Evolutionary conservation across 2,113 vertebrate species (phyloP).

Genomic region (Zosterops pallidus): DNA sequence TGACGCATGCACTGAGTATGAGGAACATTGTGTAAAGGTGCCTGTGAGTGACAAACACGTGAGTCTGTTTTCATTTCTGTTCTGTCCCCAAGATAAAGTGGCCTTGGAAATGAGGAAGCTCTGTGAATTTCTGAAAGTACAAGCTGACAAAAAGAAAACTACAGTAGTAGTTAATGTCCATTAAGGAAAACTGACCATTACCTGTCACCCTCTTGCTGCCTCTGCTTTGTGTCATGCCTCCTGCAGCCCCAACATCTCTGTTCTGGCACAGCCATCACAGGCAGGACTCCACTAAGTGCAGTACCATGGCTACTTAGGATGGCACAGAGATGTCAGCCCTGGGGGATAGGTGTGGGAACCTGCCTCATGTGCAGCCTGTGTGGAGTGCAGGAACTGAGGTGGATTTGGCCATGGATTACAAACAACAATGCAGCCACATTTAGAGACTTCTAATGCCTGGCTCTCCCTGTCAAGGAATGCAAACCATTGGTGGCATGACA

Average conservation of each 20-base stretch:
- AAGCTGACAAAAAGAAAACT: not conserved
- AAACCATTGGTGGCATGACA: not conserved
- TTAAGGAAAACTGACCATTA: not conserved
- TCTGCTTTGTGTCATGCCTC: not conserved
- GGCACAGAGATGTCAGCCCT: not conserved
- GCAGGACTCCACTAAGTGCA: not conserved
- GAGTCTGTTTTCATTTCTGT: not conserved
- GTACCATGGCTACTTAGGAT: fast-evolving
- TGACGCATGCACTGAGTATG: not conserved
- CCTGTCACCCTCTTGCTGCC: fast-evolving
- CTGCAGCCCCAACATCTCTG: not conserved
- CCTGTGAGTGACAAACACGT: not conserved
- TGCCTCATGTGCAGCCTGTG: not conserved
- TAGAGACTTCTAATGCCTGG: not conserved
- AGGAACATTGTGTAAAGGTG: not conserved
- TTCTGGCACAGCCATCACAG: not conserved
- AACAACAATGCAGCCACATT: not conserved
- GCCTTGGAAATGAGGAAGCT: not conserved
- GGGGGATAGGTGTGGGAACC: not conserved
- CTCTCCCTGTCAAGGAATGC: not conserved
- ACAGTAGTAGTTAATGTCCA: fast-evolving
- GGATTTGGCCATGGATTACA: not conserved
- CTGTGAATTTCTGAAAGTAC: not conserved
- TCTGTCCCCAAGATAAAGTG: not conserved
- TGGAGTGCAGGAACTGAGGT: not conserved